These are phyloP conservation scores for Microcaecilia unicolor DNA, from an alignment of 2,797 vertebrate species.

Conservation along the genomic window DNA sequence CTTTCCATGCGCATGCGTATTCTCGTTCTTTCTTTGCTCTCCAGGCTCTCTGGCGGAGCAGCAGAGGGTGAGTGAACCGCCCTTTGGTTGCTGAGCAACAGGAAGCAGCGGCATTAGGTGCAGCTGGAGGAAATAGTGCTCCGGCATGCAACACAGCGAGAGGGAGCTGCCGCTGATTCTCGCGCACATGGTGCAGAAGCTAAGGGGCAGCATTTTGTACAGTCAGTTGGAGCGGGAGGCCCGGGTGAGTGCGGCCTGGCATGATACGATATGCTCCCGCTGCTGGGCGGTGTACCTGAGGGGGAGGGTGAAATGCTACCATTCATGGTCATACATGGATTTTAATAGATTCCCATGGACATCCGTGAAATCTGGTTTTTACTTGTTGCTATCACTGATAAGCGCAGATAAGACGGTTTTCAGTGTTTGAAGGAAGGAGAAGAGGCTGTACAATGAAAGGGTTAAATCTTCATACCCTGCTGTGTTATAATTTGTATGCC, in stretches of 20 bases:
- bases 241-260: conserved; percentile 71
- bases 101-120: background rate
- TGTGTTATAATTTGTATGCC: too few species aligned
- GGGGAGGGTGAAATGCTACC: too few species aligned
- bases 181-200: conserved; percentile 79
- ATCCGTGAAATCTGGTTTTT: too few species aligned
- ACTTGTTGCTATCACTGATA: background rate
- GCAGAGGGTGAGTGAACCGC: background rate
- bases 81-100: conserved; percentile 33
- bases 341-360: too few species aligned
- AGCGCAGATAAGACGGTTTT: background rate
- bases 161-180: conserved; percentile 76
- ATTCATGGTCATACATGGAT: too few species aligned
- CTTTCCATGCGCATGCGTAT: background rate
- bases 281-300: background rate
- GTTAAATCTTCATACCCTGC: too few species aligned
- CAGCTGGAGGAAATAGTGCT: background rate
- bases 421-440: too few species aligned
- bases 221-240: conserved; percentile 87
- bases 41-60: background rate
- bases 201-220: conserved; percentile 78
- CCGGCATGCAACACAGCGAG: conserved; percentile 60
- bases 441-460: too few species aligned
- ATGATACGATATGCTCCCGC: background rate
- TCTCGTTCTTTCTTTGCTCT: too few species aligned